Conservation (phyloP, 2,888 invertebrate species). For the Platycnemis pennipes region DNA sequence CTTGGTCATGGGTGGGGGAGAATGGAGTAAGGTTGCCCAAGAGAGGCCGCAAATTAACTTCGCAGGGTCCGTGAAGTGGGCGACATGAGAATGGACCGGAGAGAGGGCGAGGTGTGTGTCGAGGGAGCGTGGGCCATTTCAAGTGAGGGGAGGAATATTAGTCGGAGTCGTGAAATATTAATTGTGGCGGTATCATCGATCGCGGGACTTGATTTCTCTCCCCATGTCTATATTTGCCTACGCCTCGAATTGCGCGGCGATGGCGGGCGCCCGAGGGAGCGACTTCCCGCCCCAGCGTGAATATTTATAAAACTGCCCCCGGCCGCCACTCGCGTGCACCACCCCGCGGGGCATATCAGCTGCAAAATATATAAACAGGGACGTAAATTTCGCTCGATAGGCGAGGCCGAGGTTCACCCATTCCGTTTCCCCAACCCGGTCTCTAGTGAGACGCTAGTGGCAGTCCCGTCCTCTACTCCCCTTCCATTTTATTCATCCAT, state of each 20-base stretch:
- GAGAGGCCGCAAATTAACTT: background rate
- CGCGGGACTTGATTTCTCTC: background rate
- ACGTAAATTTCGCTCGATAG: background rate
- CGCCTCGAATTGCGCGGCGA: background rate
- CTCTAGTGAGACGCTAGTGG: background rate
- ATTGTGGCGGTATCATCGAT: background rate
- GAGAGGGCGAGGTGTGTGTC: background rate
- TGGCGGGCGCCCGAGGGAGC: background rate
- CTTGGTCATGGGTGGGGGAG: background rate
- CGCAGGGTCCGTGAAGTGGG: background rate
- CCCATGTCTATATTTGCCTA: background rate
- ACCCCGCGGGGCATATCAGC: background rate
- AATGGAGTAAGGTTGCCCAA: background rate
- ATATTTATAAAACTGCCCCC: background rate
- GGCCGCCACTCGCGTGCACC: background rate
- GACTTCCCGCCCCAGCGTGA: background rate
- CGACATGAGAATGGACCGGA: background rate
- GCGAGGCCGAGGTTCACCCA: background rate
- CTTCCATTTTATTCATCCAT: too few species aligned
- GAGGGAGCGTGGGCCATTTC: background rate
- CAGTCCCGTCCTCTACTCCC: background rate
- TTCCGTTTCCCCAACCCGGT: background rate
- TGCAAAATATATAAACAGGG: background rate
- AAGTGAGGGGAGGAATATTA: background rate
- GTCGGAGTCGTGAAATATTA: background rate